Evolutionary conservation across 2,113 vertebrate genomes (phyloP), one percentile per base, ranked within the genome.

Genomic region (Poecile atricapillus): DNA sequence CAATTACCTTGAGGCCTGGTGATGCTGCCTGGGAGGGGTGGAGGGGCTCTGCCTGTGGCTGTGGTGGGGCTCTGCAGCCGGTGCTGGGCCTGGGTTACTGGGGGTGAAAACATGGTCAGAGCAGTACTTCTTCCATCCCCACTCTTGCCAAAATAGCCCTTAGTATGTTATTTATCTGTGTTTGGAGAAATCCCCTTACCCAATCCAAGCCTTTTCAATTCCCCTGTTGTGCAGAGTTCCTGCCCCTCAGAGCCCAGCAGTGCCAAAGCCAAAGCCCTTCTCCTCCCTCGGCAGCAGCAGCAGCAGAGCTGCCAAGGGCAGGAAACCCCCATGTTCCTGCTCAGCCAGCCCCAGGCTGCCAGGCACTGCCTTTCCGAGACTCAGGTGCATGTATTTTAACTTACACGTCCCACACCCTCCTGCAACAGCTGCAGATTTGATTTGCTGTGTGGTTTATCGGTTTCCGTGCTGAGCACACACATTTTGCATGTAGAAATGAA

Each of bases 81-180:
- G 43, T 1, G 7, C 53, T 7, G 53, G 23, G 31, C 33, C 47
- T 28, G 33, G 43, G 20, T 49, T 46, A 13, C 76, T 9, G 23
- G 3, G 17, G 17, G 43, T n/a, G 41, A 41, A 83, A 68, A 35
- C 37, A 21, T 1, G 0, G 1, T 15, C 52, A 41, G 35, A 59
- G 60, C 18, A 1, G 20, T 10, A 20, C 15, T 35, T 53, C 24
- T 30, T 43, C 50, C 52, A 35, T 21, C 49, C 20, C 39, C 17
- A 20, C 17, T 47, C 43, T 43, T 30, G 39, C 23, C 3, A 3
- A 47, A 81, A 67, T 0, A 50, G 20, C n/a, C 70, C 12, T 21
- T 2, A 15, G 6, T 1, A 0, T 2, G 6, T 27, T 33, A 30
- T 2, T 27, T 39, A 49, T 3, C 43, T 3, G 8, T 8, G 15